Base-by-base conservation (phyloP, 2,113 vertebrate species). In the Girardinichthys multiradiatus region DNA sequence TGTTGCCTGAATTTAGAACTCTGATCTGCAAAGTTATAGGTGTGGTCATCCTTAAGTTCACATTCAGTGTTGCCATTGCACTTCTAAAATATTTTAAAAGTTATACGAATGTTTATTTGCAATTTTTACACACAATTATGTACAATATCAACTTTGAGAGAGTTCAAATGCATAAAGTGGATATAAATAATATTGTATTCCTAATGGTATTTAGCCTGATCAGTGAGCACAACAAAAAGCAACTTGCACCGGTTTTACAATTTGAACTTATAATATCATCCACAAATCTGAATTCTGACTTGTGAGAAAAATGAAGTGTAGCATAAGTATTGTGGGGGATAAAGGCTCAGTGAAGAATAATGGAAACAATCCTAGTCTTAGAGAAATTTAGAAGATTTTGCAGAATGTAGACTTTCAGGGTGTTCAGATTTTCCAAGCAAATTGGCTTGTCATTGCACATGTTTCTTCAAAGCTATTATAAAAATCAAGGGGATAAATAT, bases 391-490 rank as follows among this genome's bases (percentile, higher is more conserved):
- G 42, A 17, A 45, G 42, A 5, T 17, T 45, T 17, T 45, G 15
- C 14, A 45, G 19, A 45, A 14, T 19, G 17, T 5, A 17, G 42
- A 45, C 42, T 19, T 45, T 45, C 42, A 45, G 14, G 42, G 21
- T 8, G 24, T 54, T 10, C 10, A 3, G 8, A 24, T 66, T 76
- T 85, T 81, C 72, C 73, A 81, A 70, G 27, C 10, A 75, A 83
- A 84, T 69, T 51, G 54, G 57, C 67, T 77, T 75, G 54, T 84
- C 77, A 79, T 68, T 61, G 14, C n/a, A 39, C 26, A 57, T 76
- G 68, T 70, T 68, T 35, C 68, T 61, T 74, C 51, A 78, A 77
- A 77, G 76, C 79, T 58, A 57, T 58, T 59, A 30, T 28, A 58
- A 65, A 68, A 68, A 59, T 85, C 58, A 80, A 72, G 63, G 57